Percentiles rank a stretch among this genome's conserved stretches.
phyloP scores from a whole-genome alignment of 2,113 vertebrate species.

The Prionailurus bengalensis region DNA sequence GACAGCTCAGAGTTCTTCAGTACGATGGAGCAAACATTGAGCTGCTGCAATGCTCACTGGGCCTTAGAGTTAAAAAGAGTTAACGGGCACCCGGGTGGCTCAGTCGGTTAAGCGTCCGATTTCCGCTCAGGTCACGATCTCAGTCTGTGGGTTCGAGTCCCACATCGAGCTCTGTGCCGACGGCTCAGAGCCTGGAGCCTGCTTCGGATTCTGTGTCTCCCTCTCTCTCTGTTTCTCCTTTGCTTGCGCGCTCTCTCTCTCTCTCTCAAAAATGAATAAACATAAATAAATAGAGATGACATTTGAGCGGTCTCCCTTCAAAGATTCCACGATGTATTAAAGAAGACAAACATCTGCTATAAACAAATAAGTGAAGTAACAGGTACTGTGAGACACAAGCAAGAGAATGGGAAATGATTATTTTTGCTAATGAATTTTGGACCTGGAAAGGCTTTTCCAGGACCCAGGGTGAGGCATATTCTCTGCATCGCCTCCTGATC shows the following conservation, averaged over 20 bases:
- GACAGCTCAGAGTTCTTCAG: neutral
- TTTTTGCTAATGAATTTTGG: neutral
- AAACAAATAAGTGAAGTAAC: neutral
- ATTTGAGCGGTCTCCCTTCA: neutral
- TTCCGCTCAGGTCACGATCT: no score
- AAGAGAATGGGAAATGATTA: no score
- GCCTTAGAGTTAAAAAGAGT: slow-evolving; percentile 59
- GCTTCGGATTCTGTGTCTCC: no score
- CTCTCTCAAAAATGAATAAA: no score
- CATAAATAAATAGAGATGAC: slow-evolving; percentile 28
- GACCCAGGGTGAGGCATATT: neutral
- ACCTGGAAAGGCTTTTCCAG: neutral
- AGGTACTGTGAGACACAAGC: neutral
- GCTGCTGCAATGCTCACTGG: neutral
- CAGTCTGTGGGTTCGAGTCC: no score
- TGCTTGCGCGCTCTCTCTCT: no score
- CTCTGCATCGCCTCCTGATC: neutral
- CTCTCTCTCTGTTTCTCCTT: no score
- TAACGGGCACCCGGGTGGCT: neutral
- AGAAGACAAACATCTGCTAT: slow-evolving; percentile 31
- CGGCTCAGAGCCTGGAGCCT: no score
- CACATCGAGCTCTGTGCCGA: no score
- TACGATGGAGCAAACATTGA: neutral
- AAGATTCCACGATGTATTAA: neutral
- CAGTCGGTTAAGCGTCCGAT: no score